phyloP scores from a whole-genome alignment of 2,888 invertebrate genomes.

The Acronicta alni region DNA sequence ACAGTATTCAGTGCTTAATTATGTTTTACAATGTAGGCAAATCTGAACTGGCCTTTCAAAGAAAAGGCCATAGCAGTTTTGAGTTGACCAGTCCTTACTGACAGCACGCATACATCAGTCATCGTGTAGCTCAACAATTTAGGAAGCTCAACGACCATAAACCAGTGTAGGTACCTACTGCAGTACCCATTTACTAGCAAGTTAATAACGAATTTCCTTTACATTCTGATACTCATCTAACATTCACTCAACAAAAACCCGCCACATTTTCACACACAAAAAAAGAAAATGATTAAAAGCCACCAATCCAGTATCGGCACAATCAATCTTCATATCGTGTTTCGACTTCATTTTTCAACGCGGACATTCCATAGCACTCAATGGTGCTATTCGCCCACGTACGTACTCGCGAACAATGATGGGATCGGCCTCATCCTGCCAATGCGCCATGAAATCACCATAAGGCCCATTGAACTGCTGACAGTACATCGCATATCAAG shows the following conservation, averaged over 20 bases:
- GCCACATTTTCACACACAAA: constrained; percentile 35
- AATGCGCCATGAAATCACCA: constrained; percentile 67
- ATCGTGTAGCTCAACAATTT: no score
- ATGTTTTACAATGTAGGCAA: no score
- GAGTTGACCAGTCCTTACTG: no score
- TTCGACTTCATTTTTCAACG: constrained; percentile 57
- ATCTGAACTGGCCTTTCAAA: no score
- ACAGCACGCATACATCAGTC: no score
- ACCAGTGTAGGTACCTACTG: no score
- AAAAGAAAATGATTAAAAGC: constrained; percentile 55
- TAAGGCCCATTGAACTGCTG: constrained; percentile 63
- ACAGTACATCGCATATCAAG: constrained; percentile 47
- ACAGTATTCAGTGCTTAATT: no score
- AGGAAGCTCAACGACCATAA: no score
- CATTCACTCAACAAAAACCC: constrained; percentile 42
- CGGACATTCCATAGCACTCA: constrained; percentile 46
- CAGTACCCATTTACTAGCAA: background rate
- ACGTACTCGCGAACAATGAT: constrained; percentile 66
- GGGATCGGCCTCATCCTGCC: constrained; percentile 70
- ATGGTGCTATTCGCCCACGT: constrained; percentile 50
- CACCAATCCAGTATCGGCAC: constrained; percentile 48
- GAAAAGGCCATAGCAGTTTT: no score
- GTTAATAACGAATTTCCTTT: constrained; percentile 20
- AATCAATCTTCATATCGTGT: constrained; percentile 59
- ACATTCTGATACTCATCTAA: constrained; percentile 40